phyloP scores from a whole-genome alignment of 2,113 vertebrate genomes.

The Notothenia rossii region DNA sequence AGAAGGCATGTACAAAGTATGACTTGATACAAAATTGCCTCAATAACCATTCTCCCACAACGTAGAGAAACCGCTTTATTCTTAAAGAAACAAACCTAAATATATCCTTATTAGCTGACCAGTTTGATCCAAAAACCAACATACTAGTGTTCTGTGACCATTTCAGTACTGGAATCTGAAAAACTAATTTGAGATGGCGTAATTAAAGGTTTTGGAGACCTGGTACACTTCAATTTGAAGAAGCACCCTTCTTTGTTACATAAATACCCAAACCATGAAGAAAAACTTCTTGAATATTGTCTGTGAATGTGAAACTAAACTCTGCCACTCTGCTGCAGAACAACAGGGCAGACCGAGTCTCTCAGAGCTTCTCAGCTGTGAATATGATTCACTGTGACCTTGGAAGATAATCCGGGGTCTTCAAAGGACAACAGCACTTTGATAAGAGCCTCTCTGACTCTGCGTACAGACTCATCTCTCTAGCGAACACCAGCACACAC shows the following conservation, averaged over 20 bases:
- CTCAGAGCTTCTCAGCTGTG: not conserved
- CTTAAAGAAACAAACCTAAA: too few species aligned
- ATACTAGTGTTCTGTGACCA: too few species aligned
- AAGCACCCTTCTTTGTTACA: not conserved
- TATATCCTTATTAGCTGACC: too few species aligned
- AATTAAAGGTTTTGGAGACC: not conserved
- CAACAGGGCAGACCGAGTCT: conserved; percentile 14
- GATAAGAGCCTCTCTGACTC: conserved; percentile 43
- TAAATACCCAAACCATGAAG: not conserved
- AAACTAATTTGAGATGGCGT: not conserved
- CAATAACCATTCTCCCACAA: too few species aligned
- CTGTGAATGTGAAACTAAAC: not conserved
- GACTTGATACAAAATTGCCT: too few species aligned
- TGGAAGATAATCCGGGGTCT: conserved; percentile 23
- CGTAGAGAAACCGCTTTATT: too few species aligned
- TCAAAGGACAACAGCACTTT: conserved; percentile 57
- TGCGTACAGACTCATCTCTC: conserved; percentile 15
- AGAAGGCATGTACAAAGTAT: too few species aligned
- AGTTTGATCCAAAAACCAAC: too few species aligned
- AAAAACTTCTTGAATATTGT: not conserved
- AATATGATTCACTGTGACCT: conserved; percentile 35
- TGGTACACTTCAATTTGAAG: not conserved
- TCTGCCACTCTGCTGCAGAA: not conserved
- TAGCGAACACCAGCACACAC: conserved; percentile 24
- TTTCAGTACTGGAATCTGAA: not conserved